These are phyloP conservation scores for Podilymbus podiceps DNA, from an alignment of 2,113 vertebrate genomes.

Conservation along the genomic window DNA sequence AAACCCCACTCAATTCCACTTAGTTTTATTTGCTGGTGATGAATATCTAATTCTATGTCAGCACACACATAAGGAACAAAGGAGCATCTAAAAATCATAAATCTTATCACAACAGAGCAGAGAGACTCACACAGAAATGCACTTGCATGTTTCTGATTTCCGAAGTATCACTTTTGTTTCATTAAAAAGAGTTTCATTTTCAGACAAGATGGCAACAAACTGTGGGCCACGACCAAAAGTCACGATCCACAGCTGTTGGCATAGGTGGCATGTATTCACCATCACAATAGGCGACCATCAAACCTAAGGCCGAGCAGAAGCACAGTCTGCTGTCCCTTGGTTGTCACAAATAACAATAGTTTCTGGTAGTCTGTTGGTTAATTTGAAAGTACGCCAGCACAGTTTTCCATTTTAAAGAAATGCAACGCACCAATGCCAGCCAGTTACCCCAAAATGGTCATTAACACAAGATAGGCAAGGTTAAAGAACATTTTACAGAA, in stretches of 20 bases:
- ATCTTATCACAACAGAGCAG: background rate
- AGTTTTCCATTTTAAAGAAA: background rate
- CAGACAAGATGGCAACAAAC: background rate
- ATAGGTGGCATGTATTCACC: accelerated
- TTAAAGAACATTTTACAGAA: background rate
- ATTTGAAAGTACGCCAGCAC: background rate
- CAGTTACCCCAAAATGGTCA: background rate
- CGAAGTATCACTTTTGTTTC: background rate
- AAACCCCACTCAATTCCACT: background rate
- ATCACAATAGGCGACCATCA: background rate
- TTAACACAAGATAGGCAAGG: background rate
- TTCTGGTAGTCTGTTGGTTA: accelerated
- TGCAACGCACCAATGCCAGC: background rate
- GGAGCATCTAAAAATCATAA: background rate
- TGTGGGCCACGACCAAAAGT: background rate
- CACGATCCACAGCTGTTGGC: background rate
- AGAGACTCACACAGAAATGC: background rate
- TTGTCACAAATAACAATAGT: background rate
- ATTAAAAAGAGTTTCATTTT: background rate
- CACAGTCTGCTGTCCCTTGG: background rate
- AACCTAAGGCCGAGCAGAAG: background rate
- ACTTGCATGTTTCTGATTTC: background rate
- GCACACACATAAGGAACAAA: background rate
- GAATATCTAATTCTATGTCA: background rate
- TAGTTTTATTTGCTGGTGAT: background rate